Evolutionary conservation across 35 echinoderm and acorn worm genomes (phyloP).

Genomic region (Acanthaster planci): DNA sequence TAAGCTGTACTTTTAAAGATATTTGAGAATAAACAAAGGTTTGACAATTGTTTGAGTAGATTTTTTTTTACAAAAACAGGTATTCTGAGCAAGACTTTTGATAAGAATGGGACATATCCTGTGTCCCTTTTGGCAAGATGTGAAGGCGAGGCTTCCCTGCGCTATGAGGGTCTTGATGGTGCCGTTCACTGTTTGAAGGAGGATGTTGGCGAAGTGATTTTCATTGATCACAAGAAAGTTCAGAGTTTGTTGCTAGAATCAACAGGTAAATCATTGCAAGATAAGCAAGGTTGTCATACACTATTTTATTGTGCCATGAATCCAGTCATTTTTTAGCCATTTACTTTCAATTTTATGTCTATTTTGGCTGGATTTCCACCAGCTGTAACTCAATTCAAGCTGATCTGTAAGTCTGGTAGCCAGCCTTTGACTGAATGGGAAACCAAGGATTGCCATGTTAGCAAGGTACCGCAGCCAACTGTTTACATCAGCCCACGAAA

Average conservation of each 20-base stretch:
- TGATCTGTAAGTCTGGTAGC: slow-evolving; percentile 64
- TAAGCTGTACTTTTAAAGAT: too few relatives aligned
- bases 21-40: too few relatives aligned
- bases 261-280: background rate
- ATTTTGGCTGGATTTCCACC: background rate
- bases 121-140: slow-evolving; percentile 42
- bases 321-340: too few relatives aligned
- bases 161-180: slow-evolving; percentile 61
- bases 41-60: too few relatives aligned
- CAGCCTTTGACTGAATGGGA: slow-evolving; percentile 57
- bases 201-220: slow-evolving; percentile 62
- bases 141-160: background rate
- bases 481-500: slow-evolving; percentile 67
- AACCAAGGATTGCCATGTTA: slow-evolving; percentile 74
- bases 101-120: slow-evolving; percentile 78
- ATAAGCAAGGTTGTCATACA: too few relatives aligned
- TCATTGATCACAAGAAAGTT: slow-evolving; percentile 77
- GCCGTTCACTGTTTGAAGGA: slow-evolving; percentile 52
- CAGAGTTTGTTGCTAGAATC: slow-evolving; percentile 35
- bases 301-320: too few relatives aligned
- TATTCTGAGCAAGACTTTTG: slow-evolving; percentile 66
- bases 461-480: slow-evolving; percentile 68
- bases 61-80: background rate
- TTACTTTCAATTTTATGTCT: background rate
- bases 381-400: slow-evolving; percentile 27